These are phyloP conservation scores for Agonopterix heracliana DNA, from an alignment of 2,888 invertebrate genomes.

Conservation along the genomic window DNA sequence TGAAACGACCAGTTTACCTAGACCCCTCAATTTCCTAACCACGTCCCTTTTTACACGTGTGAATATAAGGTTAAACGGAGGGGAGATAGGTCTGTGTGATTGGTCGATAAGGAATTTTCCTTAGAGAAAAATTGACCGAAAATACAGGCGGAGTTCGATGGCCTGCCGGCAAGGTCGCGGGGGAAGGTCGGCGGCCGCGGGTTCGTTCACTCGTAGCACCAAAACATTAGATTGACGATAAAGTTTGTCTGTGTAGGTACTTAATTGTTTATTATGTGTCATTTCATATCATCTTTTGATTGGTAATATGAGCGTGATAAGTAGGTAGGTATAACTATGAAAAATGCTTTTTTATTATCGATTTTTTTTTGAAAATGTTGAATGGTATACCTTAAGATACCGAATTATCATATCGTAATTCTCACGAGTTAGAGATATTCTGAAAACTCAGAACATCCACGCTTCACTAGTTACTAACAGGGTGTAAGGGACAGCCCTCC, in stretches of 20 bases:
- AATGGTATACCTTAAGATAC: too few species aligned
- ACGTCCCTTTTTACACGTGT: neutral
- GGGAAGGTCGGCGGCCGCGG: constrained; percentile 43
- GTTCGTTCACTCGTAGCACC: constrained; percentile 3
- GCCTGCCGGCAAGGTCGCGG: constrained; percentile 53
- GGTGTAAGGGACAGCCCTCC: too few species aligned
- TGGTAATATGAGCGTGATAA: neutral
- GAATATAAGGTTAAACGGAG: constrained; percentile 9
- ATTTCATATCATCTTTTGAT: neutral
- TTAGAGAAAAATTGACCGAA: constrained; percentile 63
- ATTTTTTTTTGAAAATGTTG: too few species aligned
- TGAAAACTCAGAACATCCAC: too few species aligned
- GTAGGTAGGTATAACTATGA: too few species aligned
- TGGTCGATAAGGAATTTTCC: constrained; percentile 55
- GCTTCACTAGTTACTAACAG: too few species aligned
- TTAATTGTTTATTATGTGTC: constrained; percentile 1
- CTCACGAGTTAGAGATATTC: too few species aligned
- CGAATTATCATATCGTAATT: too few species aligned
- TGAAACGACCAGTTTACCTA: constrained; percentile 21
- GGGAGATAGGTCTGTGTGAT: constrained; percentile 28
- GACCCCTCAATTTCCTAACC: constrained; percentile 20
- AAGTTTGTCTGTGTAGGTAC: neutral
- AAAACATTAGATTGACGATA: constrained; percentile 7
- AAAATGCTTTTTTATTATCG: too few species aligned
- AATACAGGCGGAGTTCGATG: constrained; percentile 47